Evolutionary conservation across 2,797 vertebrate genomes (phyloP).

Genomic region (Heteromormyrus szaboi): DNA sequence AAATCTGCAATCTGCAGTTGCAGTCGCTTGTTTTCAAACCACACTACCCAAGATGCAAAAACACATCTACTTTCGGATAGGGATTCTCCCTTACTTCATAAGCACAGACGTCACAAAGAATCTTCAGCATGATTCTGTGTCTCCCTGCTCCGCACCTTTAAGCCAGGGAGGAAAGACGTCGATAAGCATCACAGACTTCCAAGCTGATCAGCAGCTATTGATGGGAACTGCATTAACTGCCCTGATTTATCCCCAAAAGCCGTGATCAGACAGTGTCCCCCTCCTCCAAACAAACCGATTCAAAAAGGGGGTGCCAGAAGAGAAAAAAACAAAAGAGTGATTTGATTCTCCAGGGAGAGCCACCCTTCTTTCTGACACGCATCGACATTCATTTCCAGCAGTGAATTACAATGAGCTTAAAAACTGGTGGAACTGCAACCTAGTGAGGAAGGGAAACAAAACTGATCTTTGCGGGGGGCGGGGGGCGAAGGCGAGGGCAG

Average conservation of each 20-base stretch:
- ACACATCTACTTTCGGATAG: not conserved
- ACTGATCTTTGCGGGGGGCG: not conserved
- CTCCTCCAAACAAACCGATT: constrained; percentile 22
- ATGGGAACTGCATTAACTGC: constrained; percentile 14
- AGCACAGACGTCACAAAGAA: not conserved
- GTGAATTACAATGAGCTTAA: constrained; percentile 22
- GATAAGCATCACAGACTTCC: constrained; percentile 20
- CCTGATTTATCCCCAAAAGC: constrained; percentile 16
- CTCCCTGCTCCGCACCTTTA: not conserved
- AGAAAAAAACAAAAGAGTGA: constrained; percentile 17
- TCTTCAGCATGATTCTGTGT: not conserved
- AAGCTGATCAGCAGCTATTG: constrained; percentile 14
- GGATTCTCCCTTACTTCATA: constrained; percentile 6
- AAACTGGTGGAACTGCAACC: not conserved
- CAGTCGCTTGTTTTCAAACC: not conserved
- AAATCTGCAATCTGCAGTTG: not conserved
- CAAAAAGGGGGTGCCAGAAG: constrained; percentile 14
- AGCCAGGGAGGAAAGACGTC: not conserved
- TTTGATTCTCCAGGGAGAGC: constrained; percentile 26
- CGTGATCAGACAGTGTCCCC: constrained; percentile 18
- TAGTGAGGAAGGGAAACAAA: not conserved
- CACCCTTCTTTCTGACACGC: constrained; percentile 19
- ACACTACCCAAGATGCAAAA: not conserved
- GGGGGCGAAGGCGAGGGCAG: not conserved
- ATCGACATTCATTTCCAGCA: constrained; percentile 31